These are phyloP conservation scores for Uropetala carovei DNA, from an alignment of 2,888 invertebrate species.

Conservation along the genomic window DNA sequence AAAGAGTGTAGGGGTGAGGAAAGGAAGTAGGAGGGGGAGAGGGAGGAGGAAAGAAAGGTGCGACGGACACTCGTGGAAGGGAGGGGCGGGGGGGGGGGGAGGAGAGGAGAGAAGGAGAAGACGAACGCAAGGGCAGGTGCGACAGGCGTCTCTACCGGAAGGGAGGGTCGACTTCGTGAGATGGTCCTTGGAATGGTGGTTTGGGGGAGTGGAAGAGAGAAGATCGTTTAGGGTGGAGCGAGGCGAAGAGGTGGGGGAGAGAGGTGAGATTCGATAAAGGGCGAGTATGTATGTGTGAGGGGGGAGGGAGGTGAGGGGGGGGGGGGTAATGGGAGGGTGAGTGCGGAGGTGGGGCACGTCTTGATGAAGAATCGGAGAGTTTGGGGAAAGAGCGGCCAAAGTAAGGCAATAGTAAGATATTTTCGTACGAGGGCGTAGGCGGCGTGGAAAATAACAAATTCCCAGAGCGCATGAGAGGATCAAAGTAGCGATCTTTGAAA, in stretches of 20 bases:
- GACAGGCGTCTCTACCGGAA: conserved; percentile 30
- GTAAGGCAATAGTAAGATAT: neutral
- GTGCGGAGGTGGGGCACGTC: neutral
- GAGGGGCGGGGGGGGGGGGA: neutral
- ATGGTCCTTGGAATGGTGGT: neutral
- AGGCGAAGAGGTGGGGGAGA: neutral
- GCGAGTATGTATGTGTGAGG: neutral
- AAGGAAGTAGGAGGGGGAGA: neutral
- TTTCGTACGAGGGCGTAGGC: too few species aligned
- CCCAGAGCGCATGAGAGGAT: too few species aligned
- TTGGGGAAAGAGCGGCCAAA: neutral
- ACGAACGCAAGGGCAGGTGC: neutral
- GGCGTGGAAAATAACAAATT: too few species aligned
- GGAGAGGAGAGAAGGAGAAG: too few species aligned
- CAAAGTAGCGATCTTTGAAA: too few species aligned
- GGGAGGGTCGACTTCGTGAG: conserved; percentile 21
- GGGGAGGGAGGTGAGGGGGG: neutral
- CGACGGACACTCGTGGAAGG: neutral
- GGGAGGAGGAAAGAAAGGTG: too few species aligned
- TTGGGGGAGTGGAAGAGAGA: neutral
- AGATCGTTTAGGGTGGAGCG: conserved; percentile 19
- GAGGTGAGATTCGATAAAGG: neutral
- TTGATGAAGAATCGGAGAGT: neutral
- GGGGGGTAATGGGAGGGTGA: neutral
- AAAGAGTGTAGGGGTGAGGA: neutral